Evolutionary conservation across 2,797 vertebrate genomes (phyloP).

Genomic region (Rallus crepitans): DNA sequence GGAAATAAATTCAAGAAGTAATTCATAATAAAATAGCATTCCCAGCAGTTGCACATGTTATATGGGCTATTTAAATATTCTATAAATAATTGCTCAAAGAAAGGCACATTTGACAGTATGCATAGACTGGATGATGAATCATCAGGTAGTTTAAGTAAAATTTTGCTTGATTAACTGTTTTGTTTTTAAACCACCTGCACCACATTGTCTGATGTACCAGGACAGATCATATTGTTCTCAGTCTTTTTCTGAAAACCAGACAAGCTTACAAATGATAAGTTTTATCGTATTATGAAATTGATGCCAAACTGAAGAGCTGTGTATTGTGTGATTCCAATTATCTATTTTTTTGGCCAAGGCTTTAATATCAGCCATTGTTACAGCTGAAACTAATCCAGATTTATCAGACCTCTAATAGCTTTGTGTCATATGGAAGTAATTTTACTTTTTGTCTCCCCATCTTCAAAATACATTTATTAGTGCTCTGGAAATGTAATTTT

Average conservation of each 20-base stretch:
- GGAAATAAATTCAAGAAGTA: slow-evolving; percentile 74
- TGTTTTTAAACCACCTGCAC: slow-evolving; percentile 80
- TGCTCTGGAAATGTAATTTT: slow-evolving; percentile 27
- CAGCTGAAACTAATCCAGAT: slow-evolving; percentile 32
- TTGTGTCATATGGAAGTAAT: slow-evolving; percentile 21
- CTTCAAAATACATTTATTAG: slow-evolving; percentile 59
- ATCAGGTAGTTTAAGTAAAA: slow-evolving; percentile 79
- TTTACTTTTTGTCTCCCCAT: slow-evolving; percentile 46
- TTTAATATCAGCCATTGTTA: slow-evolving; percentile 52
- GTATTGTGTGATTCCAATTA: slow-evolving; percentile 59
- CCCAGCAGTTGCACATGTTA: slow-evolving; percentile 69
- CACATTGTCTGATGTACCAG: slow-evolving; percentile 57
- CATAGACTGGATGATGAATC: slow-evolving; percentile 77
- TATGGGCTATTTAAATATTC: slow-evolving; percentile 77
- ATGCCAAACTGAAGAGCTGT: slow-evolving; percentile 67
- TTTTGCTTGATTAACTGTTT: slow-evolving; percentile 79
- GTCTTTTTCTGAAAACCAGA: slow-evolving; percentile 58
- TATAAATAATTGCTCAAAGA: slow-evolving; percentile 77
- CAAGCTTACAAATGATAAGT: slow-evolving; percentile 74
- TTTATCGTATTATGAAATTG: slow-evolving; percentile 75
- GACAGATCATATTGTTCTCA: slow-evolving; percentile 76
- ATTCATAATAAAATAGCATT: slow-evolving; percentile 77
- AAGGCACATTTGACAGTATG: slow-evolving; percentile 69
- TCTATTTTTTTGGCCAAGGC: slow-evolving; percentile 42
- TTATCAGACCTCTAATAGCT: slow-evolving; percentile 5